A percentile compares a stretch with the other conserved stretches of the same genome.
Conservation (phyloP, 2,797 vertebrate species). For the Megaceryle alcyon region DNA sequence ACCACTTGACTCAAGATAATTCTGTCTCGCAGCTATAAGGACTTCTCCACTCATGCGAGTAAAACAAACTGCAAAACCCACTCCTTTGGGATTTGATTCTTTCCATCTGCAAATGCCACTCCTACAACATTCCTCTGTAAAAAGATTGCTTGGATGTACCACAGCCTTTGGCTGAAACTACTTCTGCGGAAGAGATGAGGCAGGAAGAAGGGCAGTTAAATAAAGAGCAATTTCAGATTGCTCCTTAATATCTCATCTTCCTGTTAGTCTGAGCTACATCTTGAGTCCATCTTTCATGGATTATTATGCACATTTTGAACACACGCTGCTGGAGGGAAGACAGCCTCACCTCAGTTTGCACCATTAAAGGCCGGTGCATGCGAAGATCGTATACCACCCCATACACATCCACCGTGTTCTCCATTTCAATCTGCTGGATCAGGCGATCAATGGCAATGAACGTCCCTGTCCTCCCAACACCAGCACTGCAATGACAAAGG, state of each 20-base stretch:
- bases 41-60: background rate
- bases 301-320: accelerated
- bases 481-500: slow-evolving; percentile 82
- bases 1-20: background rate
- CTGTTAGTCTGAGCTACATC: background rate
- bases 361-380: slow-evolving; percentile 94
- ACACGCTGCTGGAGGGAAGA: accelerated
- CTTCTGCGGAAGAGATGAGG: background rate
- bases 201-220: background rate
- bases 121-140: background rate
- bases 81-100: background rate
- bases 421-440: slow-evolving; percentile 93
- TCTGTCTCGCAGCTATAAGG: background rate
- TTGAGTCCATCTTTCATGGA: background rate
- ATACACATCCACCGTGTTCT: slow-evolving; percentile 87
- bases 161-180: background rate
- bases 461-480: slow-evolving; percentile 94
- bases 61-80: background rate
- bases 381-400: slow-evolving; percentile 90
- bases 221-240: background rate
- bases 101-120: background rate
- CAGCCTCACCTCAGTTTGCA: slow-evolving; percentile 92
- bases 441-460: slow-evolving; percentile 93
- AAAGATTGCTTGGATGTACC: background rate
- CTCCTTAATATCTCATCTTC: background rate